A percentile compares a stretch with the other conserved stretches of the same genome.
Evolutionary conservation across 2,113 vertebrate species (phyloP).

Genomic region (Muntiacus muntjak): DNA sequence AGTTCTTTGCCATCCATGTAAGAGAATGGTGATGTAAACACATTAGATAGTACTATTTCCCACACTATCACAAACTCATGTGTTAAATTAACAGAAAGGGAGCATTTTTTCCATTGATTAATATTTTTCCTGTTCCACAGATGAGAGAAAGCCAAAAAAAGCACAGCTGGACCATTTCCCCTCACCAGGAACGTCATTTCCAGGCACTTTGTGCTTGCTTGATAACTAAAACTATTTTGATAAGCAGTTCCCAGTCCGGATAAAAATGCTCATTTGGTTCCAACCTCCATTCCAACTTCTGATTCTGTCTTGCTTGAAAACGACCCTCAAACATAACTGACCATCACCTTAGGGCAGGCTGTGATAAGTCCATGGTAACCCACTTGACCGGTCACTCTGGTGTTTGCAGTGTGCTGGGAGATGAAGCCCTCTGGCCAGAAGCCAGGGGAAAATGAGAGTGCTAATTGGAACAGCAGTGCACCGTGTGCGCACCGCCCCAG

Average conservation of each 20-base stretch:
- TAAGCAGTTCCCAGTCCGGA: conserved; percentile 73
- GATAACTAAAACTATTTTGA: conserved; percentile 81
- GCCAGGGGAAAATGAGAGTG: conserved; percentile 60
- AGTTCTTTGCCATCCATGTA: background rate
- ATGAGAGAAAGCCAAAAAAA: conserved; percentile 80
- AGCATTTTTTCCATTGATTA: conserved; percentile 68
- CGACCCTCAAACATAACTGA: conserved; percentile 41
- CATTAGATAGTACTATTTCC: conserved; percentile 41
- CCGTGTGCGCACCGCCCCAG: background rate
- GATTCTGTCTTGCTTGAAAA: conserved; percentile 59
- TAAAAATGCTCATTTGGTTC: conserved; percentile 58
- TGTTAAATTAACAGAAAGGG: conserved; percentile 69
- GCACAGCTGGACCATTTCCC: conserved; percentile 82
- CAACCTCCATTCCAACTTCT: conserved; percentile 49
- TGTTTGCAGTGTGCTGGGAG: conserved; percentile 54
- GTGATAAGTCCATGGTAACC: conserved; percentile 25
- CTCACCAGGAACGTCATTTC: conserved; percentile 77
- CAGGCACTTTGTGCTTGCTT: conserved; percentile 77
- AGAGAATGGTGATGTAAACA: conserved; percentile 32
- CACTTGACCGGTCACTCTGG: conserved; percentile 37
- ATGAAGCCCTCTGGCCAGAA: conserved; percentile 64
- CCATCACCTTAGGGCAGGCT: conserved; percentile 49
- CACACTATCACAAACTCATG: conserved; percentile 60
- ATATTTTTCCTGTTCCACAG: conserved; percentile 78
- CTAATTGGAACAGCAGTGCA: conserved; percentile 52